Conservation (phyloP, 2,888 invertebrate genomes). For the Drosophila anceps region DNA sequence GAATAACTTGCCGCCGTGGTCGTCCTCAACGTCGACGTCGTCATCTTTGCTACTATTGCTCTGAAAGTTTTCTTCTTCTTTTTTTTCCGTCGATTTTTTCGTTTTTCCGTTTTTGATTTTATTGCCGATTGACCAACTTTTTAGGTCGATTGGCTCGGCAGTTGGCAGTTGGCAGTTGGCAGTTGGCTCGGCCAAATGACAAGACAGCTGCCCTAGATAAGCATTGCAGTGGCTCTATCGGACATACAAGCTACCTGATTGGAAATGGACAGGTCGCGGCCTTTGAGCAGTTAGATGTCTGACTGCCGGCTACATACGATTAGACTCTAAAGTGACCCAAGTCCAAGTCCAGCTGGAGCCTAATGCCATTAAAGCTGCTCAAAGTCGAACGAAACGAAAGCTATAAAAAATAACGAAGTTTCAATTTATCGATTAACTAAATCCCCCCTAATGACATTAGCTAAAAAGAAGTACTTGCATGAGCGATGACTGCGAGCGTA, state of each 20-base stretch:
- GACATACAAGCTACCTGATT: constrained; percentile 60
- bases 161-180: constrained; percentile 9
- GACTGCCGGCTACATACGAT: constrained; percentile 6
- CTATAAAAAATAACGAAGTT: constrained; percentile 57
- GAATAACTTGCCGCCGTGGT: constrained; percentile 54
- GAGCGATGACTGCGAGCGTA: neutral
- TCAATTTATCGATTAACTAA: constrained; percentile 43
- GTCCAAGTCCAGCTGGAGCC: constrained; percentile 3
- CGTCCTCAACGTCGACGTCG: constrained; percentile 23
- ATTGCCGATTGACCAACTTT: constrained; percentile 81
- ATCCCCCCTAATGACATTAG: constrained; percentile 33
- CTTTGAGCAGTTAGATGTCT: constrained; percentile 6
- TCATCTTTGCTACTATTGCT: constrained; percentile 58
- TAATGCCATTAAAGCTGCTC: constrained; percentile 19
- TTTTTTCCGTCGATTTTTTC: constrained; percentile 59
- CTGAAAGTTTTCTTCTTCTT: constrained; percentile 67
- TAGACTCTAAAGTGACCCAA: constrained; percentile 30
- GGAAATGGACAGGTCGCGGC: constrained; percentile 56
- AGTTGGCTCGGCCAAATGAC: constrained; percentile 41
- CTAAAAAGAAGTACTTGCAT: neutral
- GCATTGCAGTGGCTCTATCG: constrained; percentile 42
- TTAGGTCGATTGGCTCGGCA: constrained; percentile 64
- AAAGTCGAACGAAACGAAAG: constrained; percentile 14
- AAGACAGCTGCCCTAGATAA: constrained; percentile 66
- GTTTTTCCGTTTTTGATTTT: constrained; percentile 76